Percentiles rank a stretch among this genome's conserved stretches.
Conservation (phyloP, 2,888 invertebrate species). For the Acrobasis suavella region DNA sequence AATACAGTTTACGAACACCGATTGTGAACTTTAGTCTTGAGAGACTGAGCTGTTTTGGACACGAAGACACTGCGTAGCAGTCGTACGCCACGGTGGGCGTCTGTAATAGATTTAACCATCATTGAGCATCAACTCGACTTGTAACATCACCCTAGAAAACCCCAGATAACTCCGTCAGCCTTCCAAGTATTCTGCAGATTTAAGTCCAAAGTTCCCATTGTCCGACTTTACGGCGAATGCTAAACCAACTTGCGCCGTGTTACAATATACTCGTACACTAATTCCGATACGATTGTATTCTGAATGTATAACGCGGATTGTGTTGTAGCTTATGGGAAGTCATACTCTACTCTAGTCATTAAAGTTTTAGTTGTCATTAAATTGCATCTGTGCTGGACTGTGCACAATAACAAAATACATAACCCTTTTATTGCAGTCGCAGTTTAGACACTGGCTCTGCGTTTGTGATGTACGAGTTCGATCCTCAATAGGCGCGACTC, state of each 20-base stretch:
- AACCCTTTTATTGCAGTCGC: too few species aligned
- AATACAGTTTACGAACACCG: too few species aligned
- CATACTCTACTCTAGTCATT: not conserved
- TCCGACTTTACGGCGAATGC: not conserved
- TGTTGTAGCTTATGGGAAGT: not conserved
- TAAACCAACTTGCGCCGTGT: not conserved
- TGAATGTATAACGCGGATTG: not conserved
- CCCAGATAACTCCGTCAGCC: not conserved
- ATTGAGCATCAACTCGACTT: too few species aligned
- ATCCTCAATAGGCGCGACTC: too few species aligned
- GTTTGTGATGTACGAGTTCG: too few species aligned
- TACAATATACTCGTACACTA: not conserved
- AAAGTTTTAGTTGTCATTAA: not conserved
- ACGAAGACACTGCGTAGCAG: too few species aligned
- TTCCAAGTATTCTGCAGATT: not conserved
- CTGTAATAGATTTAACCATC: too few species aligned
- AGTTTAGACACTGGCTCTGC: too few species aligned
- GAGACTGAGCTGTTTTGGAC: too few species aligned
- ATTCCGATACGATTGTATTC: not conserved
- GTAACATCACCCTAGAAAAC: not conserved
- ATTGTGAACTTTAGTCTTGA: too few species aligned
- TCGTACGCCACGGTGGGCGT: too few species aligned
- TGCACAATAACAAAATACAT: too few species aligned
- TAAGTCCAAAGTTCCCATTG: slow-evolving; percentile 6
- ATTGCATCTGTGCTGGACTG: not conserved